Evolutionary conservation across 2,888 invertebrate genomes (phyloP).

Genomic region (Ceratothoa steindachneri): DNA sequence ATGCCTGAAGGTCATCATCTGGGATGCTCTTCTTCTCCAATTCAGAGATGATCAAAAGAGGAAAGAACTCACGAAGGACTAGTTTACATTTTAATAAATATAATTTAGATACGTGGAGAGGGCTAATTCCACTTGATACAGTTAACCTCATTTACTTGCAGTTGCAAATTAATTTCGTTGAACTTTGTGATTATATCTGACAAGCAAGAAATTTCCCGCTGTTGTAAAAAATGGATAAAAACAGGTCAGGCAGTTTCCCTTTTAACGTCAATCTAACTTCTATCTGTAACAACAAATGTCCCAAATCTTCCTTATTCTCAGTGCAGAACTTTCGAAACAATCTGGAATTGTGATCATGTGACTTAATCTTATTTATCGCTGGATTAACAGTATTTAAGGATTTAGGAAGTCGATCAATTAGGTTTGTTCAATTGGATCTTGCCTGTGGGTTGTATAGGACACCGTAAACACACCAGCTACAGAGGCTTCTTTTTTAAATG

Average conservation of each 20-base stretch:
- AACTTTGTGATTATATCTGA: constrained; percentile 43
- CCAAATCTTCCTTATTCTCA: background rate
- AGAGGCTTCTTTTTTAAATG: too few species aligned
- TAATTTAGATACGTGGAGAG: constrained; percentile 34
- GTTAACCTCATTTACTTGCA: constrained; percentile 34
- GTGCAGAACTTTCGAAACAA: too few species aligned
- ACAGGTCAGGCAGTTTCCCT: constrained; percentile 42
- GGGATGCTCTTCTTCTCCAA: constrained; percentile 24
- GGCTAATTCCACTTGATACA: constrained; percentile 39
- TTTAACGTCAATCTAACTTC: constrained; percentile 46
- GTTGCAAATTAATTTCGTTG: constrained; percentile 41
- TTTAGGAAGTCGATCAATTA: constrained; percentile 36
- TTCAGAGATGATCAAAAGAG: constrained; percentile 39
- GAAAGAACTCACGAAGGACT: constrained; percentile 26
- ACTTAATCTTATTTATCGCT: constrained; percentile 44
- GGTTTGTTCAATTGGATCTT: constrained; percentile 39
- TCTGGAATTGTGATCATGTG: constrained; percentile 40
- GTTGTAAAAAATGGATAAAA: constrained; percentile 45
- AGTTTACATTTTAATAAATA: constrained; percentile 34
- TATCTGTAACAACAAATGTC: constrained; percentile 26
- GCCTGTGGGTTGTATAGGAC: constrained; percentile 24
- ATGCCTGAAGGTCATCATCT: constrained; percentile 33
- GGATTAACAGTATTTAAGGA: constrained; percentile 45
- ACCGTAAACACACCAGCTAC: constrained; percentile 32
- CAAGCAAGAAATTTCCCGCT: constrained; percentile 38